A percentile compares a stretch with the other conserved stretches of the same genome.
phyloP scores from a whole-genome alignment of 2,797 vertebrate species.

The Danio aesculapii region DNA sequence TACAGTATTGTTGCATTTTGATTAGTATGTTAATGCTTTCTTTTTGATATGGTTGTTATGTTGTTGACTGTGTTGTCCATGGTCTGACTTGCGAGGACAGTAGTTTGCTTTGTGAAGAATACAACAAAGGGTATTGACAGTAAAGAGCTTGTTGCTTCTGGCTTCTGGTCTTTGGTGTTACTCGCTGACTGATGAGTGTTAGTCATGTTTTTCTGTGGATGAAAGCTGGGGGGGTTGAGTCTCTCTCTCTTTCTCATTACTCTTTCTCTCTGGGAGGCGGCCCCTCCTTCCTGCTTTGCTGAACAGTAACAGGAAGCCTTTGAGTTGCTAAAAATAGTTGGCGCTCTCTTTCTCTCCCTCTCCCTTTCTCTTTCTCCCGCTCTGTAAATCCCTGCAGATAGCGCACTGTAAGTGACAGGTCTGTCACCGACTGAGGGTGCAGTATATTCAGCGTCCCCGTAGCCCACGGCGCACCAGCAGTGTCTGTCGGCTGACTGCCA shows the following conservation, averaged over 20 bases:
- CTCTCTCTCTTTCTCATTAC: neutral
- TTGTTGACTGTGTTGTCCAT: too few relatives aligned
- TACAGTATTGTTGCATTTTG: too few relatives aligned
- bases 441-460: neutral
- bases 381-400: slow-evolving; percentile 37
- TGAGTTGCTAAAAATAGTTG: slow-evolving; percentile 58
- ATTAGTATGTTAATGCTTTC: too few relatives aligned
- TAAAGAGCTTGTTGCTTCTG: neutral
- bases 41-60: neutral
- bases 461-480: slow-evolving; percentile 1
- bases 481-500: slow-evolving; percentile 20
- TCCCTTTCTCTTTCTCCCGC: slow-evolving; percentile 21
- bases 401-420: slow-evolving; percentile 32
- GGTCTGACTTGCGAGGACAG: neutral
- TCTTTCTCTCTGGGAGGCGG: slow-evolving; percentile 21
- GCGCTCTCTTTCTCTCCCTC: slow-evolving; percentile 11
- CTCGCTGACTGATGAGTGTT: neutral
- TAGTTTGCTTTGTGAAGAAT: neutral
- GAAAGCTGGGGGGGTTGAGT: neutral
- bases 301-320: slow-evolving; percentile 60
- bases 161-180: neutral
- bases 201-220: slow-evolving; percentile 8
- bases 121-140: neutral
- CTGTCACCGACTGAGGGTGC: slow-evolving; percentile 12
- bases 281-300: slow-evolving; percentile 52